Base-by-base conservation (phyloP, 2,888 invertebrate genomes). In the Phyllotreta striolata region DNA sequence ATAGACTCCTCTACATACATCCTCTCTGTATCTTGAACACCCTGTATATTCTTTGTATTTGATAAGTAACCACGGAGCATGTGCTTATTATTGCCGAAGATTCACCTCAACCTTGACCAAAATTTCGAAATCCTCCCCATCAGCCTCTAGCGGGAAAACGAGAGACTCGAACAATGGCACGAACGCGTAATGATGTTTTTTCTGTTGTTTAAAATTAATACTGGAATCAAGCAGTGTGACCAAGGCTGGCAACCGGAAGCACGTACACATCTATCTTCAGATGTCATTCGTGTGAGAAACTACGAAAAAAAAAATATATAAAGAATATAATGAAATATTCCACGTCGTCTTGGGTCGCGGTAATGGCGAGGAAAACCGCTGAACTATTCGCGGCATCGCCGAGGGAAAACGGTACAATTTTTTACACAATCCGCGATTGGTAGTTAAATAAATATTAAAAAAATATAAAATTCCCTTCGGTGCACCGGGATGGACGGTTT, bases 211-310 rank as follows among this genome's bases (percentile, higher is more conserved):
- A 64, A 75, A 75, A 76, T 77, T 77, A 78, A 77, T 73, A 77
- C 75, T 74, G 72, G 71, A 77, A 75, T 72, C 78, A 79, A 73
- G 76, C 71, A 73, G 75, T 78, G 78, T 79, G 78, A 78, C 78
- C 79, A 78, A 78, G 78, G 69, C 64, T 66, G 66, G 68, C 58
- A 64, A 74, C 76, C 72, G 75, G 76, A 76, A 75, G 74, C 72
- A 67, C 68, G 64, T 71, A 72, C 74, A 74, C 79, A 79, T 79
- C 78, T 71, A 80, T 80, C 80, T 79, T 78, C 74, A 77, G 76
- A 78, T 80, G 79, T 79, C 79, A 79, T 77, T 78, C 77, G 77
- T 79, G 78, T 79, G 79, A 78, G 76, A 78, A 79, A 77, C 75
- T 73, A 77, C 74, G 77, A 78, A 78, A 78, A 78, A 74, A 72